phyloP scores from a whole-genome alignment of 2,797 vertebrate species.

The Rallus crepitans region DNA sequence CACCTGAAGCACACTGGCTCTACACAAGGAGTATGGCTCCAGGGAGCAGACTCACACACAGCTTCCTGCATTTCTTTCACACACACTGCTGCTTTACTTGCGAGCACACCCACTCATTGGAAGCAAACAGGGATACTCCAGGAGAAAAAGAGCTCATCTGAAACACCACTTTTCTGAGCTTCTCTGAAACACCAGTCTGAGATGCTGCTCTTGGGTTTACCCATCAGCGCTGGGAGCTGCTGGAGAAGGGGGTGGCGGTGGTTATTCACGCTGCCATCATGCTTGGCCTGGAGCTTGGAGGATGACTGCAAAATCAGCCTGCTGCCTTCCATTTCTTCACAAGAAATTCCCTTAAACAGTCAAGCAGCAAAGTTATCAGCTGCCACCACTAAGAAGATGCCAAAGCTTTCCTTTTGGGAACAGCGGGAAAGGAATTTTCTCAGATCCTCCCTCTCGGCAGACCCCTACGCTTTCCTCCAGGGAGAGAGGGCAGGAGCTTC shows the following conservation, averaged over 20 bases:
- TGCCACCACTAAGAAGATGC: neutral
- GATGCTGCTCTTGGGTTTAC: neutral
- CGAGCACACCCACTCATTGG: neutral
- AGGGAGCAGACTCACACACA: neutral
- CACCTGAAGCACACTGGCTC: neutral
- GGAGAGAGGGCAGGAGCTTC: neutral
- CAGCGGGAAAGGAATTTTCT: neutral
- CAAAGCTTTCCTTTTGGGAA: neutral
- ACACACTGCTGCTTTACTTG: neutral
- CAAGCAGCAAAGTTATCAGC: neutral
- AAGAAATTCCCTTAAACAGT: neutral
- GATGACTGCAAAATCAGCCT: neutral
- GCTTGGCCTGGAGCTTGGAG: neutral
- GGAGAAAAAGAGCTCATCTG: neutral
- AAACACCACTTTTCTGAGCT: neutral
- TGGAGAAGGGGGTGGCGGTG: neutral
- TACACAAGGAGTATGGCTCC: neutral
- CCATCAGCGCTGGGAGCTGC: neutral
- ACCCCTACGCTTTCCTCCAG: neutral
- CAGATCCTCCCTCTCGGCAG: neutral
- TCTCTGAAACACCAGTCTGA: neutral
- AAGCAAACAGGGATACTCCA: neutral
- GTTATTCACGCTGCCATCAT: neutral
- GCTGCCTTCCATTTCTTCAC: neutral
- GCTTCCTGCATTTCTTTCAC: neutral